phyloP scores from a whole-genome alignment of 35 echinoderm and acorn worm genomes.

The Lytechinus variegatus region DNA sequence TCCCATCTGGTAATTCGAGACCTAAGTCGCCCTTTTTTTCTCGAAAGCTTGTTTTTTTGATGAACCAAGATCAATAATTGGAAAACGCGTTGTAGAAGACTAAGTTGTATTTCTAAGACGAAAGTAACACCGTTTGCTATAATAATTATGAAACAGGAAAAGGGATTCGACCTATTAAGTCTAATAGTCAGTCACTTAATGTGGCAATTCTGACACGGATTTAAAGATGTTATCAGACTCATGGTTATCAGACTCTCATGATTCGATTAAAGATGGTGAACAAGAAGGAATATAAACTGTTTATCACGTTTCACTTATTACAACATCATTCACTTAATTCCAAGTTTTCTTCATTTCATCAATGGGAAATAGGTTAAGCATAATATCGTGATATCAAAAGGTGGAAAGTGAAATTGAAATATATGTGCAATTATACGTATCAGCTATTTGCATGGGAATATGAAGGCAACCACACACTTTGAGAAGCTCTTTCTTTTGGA shows the following conservation, averaged over 20 bases:
- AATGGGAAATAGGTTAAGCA: not conserved
- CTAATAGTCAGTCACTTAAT: not conserved
- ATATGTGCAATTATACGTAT: too few species aligned
- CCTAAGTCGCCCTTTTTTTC: not conserved
- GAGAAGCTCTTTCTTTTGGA: too few species aligned
- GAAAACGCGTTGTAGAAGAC: not conserved
- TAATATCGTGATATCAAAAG: not conserved
- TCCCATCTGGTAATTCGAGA: not conserved
- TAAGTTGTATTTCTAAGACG: not conserved
- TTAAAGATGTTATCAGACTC: not conserved
- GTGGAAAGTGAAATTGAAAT: too few species aligned
- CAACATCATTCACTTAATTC: not conserved
- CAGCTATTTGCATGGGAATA: too few species aligned
- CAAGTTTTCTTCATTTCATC: not conserved
- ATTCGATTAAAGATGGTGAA: not conserved
- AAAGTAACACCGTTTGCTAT: not conserved
- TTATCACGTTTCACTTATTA: not conserved
- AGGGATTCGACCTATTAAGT: not conserved
- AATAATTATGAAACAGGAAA: not conserved
- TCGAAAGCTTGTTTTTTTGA: not conserved
- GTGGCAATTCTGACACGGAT: not conserved
- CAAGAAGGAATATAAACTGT: not conserved
- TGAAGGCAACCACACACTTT: too few species aligned
- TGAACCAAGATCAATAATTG: not conserved
- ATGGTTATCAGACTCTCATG: not conserved